Evolutionary conservation across 2,797 vertebrate genomes (phyloP), one percentile per base, ranked within the genome.

Genomic region (Sebastes oblongus): DNA sequence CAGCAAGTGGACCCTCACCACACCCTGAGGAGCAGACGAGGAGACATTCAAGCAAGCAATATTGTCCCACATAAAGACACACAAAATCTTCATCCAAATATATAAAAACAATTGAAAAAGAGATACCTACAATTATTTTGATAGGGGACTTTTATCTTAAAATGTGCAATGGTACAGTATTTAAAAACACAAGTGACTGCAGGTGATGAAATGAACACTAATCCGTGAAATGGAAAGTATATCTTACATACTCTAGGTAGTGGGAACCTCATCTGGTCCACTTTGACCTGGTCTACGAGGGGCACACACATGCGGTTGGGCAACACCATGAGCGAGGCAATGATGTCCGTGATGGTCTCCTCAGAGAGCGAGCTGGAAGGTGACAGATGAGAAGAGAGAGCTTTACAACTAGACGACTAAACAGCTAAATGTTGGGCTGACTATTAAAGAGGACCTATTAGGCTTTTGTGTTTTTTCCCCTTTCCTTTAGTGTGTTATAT

Each of bases 251-350:
- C 98, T 0, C 95, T 91, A 4, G 98, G 98, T 30, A 98, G 89
- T 3, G 98, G 98, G 86, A 99, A 99, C 81, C 96, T 96, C 94
- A 99, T 93, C 69, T 94, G 89, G 75, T 97, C 96, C 86, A 97
- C 89, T 72, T 98, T 97, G 90, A 99, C 94, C 59, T 97, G 96
- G 91, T 97, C 97, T 72, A 97, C 95, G 86, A 99, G 93, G 0
- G 98, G 98, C 72, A 99, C 88, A 0, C 98, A 98, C 95, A 99
- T 92, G 30, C 97, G 96, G 85, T 99, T 99, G 0, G 98, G 98
- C 72, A 99, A 88, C 78, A 99, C 98, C 95, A 99, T 95, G 56
- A 97, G 86, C 4, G 98, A 90, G 8, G 98, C 96, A 1, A 99
- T 97, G 88, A 97, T 94, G 84, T 99, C 97, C 82, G 98, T 84